Evolutionary conservation across 2,113 vertebrate species (phyloP).

Genomic region (Nymphicus hollandicus): DNA sequence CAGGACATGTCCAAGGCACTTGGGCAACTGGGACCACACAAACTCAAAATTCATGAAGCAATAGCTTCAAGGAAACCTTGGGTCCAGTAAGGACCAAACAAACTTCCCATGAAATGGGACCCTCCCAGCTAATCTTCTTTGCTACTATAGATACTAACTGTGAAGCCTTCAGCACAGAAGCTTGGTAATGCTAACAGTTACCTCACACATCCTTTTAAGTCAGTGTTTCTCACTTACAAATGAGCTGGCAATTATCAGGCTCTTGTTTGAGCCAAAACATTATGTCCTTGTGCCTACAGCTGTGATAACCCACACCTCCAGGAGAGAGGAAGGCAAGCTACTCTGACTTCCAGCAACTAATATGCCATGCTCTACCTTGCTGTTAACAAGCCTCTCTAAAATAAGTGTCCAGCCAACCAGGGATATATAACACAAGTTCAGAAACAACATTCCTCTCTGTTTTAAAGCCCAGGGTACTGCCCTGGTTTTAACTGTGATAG

Average conservation of each 20-base stretch:
- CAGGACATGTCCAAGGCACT: not conserved
- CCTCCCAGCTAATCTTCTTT: not conserved
- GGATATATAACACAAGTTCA: not conserved
- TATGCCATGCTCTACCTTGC: not conserved
- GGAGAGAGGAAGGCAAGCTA: not conserved
- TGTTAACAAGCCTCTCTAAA: not conserved
- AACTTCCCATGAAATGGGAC: not conserved
- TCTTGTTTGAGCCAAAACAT: slow-evolving; percentile 6
- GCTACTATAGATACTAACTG: not conserved
- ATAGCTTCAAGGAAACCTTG: not conserved
- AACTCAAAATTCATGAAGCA: not conserved
- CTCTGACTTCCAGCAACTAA: not conserved
- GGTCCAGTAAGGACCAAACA: not conserved
- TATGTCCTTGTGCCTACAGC: not conserved
- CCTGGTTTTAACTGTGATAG: not conserved
- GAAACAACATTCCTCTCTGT: not conserved
- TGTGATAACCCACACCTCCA: not conserved
- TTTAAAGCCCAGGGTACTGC: not conserved
- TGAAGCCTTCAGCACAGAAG: not conserved
- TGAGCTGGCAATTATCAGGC: not conserved
- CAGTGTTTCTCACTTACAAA: not conserved
- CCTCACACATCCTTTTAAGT: not conserved
- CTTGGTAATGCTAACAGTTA: not conserved
- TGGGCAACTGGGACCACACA: not conserved
- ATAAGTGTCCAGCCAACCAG: not conserved